phyloP scores from a whole-genome alignment of 2,888 invertebrate genomes.

The Poecilobothrus nobilitatus region DNA sequence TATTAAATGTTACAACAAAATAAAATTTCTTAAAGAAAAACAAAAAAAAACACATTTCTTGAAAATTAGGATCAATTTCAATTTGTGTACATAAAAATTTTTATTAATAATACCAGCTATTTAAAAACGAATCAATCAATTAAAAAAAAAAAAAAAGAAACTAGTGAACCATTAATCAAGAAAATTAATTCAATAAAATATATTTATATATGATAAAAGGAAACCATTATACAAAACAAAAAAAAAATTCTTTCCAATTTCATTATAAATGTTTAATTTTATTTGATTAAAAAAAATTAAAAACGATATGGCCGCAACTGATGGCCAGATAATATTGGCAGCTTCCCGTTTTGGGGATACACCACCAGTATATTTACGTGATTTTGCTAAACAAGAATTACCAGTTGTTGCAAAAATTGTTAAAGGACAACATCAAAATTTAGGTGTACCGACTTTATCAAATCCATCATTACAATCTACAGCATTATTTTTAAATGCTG shows the following conservation, averaged over 20 bases:
- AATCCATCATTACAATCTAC: constrained; percentile 80
- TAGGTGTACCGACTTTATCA: constrained; percentile 81
- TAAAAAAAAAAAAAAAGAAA: too few species aligned
- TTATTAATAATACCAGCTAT: too few species aligned
- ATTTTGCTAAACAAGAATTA: constrained; percentile 61
- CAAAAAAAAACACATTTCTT: too few species aligned
- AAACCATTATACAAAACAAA: not conserved
- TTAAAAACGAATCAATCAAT: too few species aligned
- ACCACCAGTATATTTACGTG: constrained; percentile 41
- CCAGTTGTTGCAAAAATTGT: constrained; percentile 86
- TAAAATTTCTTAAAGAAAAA: too few species aligned
- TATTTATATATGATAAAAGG: not conserved
- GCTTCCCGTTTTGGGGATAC: constrained; percentile 56
- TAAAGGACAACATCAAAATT: constrained; percentile 86
- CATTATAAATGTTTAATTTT: not conserved
- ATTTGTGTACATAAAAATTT: too few species aligned
- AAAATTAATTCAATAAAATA: not conserved
- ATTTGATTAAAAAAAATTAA: constrained; percentile 25
- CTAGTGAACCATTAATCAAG: not conserved
- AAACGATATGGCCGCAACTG: constrained; percentile 73
- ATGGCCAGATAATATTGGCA: constrained; percentile 82
- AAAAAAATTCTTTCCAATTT: not conserved
- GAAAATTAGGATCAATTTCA: too few species aligned
- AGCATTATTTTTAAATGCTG: constrained; percentile 75
- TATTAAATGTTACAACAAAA: too few species aligned